Evolutionary conservation across 2,113 vertebrate genomes (phyloP), one percentile per base, ranked within the genome.

Genomic region (Noturus placidus): DNA sequence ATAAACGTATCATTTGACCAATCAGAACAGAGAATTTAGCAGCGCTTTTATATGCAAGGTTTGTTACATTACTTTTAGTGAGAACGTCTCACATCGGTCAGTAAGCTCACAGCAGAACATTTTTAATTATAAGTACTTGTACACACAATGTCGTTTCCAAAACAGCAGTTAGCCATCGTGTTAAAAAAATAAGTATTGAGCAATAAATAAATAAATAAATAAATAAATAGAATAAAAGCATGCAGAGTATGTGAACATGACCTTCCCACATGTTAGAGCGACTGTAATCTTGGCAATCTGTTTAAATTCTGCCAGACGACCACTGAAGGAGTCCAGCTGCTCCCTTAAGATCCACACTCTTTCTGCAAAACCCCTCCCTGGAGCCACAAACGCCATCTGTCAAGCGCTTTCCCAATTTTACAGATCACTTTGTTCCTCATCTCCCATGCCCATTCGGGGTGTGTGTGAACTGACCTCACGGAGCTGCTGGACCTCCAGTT

Each of bases 401-500:
- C 54, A 30, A 52, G 33, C 14, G 42, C 33, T 38, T 52, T 38
- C 20, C 67, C 82, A 69, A 5, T 81, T 82, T 54, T n/a, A 76
- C 22, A 76, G 70, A 74, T 59, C 54, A 17, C 33, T 42, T 42
- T 10, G 46, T 50, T 76, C n/a, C 56, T 25, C 25, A 69, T 81
- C 78, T 59, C 59, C 38, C 42, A 52, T 9, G 25, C 52, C 52
- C 8, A 46, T 13, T 61, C 0, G 15, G 22, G 42, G 14, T 9
- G 46, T 50, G 2, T 20, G 10, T 46, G 42, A 22, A 70, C 92
- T 88, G 85, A 97, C 96, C 95, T 97, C 96, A 91, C 90, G 96
- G 42, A 96, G 92, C 85, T 95, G 95, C 90, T 95, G 93, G 27
- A 97, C 88, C 90, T 97, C 96, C 30, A 80, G 69, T 84, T 91